Base-by-base conservation (phyloP, 1,140 invertebrate genomes). In the Subanguina moxae region DNA sequence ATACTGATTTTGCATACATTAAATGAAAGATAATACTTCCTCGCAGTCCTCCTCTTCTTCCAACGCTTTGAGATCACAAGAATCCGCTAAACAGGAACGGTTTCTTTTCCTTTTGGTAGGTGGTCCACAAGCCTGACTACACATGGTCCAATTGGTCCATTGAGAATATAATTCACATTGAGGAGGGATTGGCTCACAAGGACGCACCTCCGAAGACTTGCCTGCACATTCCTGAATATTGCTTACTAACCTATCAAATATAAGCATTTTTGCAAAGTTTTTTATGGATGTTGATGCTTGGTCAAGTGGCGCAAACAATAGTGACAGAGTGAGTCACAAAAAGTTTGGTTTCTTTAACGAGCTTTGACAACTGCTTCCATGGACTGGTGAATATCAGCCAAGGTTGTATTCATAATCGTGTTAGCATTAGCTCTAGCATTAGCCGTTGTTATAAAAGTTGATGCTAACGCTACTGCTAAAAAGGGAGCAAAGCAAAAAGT, bases 151-250 rank as follows among this genome's bases (percentile, higher is more conserved):
- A 13, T 59, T 68, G n/a, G 21, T 28, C 21, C 30, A 77, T 32
- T 19, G 17, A 48, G 21, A 42, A 32, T 64, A 48, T 30, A n/a
- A 1, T 68, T 77, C 45, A 38, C 73, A 74, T 15, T 23, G n/a
- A 25, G 73, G 64, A 15, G 68, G 75, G 0, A 48, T 28, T 21
- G 73, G 73, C 8, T 56, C 48, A 42, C 73, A 75, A 23, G 67
- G 28, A 9, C 73, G 67, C 19, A 67, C 62, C 30, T 75, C 73
- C 9, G n/a, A 46, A 15, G 57, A 21, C 30, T 75, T 75, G 13
- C 73, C 73, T 19, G 52, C 64, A 38, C 73, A 75, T 57, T 75
- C 75, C 73, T 74, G 27, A 30, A 30, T 42, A 30, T 42, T 59
- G 11, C 3, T 38, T 11, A 38, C 32, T 38, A 5, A 38, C 11